Percentiles rank a stretch among this genome's conserved stretches.
Evolutionary conservation across 2,113 vertebrate species (phyloP).

Genomic region (Pachypanchax playfairii): DNA sequence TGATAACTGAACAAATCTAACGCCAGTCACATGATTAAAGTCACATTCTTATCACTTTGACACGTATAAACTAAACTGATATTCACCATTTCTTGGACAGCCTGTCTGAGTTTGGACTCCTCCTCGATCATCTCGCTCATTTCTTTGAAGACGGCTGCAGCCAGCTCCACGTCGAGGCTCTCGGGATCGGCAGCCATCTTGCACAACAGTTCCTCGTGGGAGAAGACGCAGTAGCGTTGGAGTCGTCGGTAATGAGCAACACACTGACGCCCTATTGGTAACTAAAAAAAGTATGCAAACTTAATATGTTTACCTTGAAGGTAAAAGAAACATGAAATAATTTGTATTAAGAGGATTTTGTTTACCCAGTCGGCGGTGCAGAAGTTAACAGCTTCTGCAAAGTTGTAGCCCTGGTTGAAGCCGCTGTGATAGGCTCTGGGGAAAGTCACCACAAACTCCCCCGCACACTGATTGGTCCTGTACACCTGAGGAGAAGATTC

Average conservation of each 20-base stretch:
- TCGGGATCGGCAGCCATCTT: constrained; percentile 98
- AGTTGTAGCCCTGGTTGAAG: constrained; percentile 99
- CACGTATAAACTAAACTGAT: neutral
- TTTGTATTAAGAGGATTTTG: neutral
- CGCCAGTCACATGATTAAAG: neutral
- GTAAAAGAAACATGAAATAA: neutral
- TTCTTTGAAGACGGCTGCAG: constrained; percentile 92
- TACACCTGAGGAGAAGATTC: constrained; percentile 82
- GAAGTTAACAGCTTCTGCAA: constrained; percentile 99
- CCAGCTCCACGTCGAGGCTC: constrained; percentile 94
- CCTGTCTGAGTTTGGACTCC: constrained; percentile 87
- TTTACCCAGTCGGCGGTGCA: constrained; percentile 98
- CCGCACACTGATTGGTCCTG: constrained; percentile 98
- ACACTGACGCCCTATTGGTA: constrained; percentile 94
- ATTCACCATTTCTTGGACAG: constrained; percentile 87
- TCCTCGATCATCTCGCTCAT: constrained; percentile 92
- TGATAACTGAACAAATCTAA: neutral
- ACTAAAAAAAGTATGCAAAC: constrained; percentile 54
- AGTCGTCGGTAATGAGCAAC: constrained; percentile 94
- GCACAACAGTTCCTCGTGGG: constrained; percentile 96
- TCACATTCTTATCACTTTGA: too few species aligned
- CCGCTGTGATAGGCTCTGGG: constrained; percentile 98
- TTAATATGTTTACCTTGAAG: neutral
- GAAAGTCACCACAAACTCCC: constrained; percentile 98
- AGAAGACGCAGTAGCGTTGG: constrained; percentile 95